phyloP scores from a whole-genome alignment of 2,888 invertebrate genomes.

The Timema podura region DNA sequence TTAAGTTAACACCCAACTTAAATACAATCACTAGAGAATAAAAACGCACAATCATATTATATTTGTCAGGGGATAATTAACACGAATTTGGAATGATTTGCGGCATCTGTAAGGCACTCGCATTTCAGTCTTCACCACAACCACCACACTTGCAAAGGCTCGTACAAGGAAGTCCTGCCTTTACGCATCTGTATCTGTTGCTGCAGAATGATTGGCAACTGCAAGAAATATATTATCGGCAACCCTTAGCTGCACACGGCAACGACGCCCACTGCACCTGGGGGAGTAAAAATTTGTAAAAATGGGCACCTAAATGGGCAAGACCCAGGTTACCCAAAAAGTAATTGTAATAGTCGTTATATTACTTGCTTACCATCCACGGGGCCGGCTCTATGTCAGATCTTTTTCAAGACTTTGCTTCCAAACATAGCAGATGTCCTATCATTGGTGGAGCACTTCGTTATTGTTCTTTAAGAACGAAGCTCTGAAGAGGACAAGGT shows the following conservation, averaged over 20 bases:
- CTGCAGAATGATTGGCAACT: background rate
- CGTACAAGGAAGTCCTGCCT: background rate
- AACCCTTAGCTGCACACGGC: constrained; percentile 5
- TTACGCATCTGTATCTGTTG: constrained; percentile 8
- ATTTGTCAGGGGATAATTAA: no score
- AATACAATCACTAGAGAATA: no score
- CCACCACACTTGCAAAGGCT: no score
- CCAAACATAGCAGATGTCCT: no score
- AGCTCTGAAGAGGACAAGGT: no score
- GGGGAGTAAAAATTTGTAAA: background rate
- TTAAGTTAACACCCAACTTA: no score
- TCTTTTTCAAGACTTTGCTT: background rate
- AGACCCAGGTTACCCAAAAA: background rate
- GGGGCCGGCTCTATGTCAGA: background rate
- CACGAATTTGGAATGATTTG: no score
- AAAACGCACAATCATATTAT: no score
- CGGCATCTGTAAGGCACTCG: no score
- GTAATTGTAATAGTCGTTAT: background rate
- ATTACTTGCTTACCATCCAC: constrained; percentile 1
- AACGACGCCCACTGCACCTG: background rate
- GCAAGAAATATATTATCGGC: background rate
- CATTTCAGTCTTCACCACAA: no score
- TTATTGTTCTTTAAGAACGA: no score
- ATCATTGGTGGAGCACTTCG: background rate
- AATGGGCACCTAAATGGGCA: background rate